These are phyloP conservation scores for Folsomia manolachei DNA, from an alignment of 2,888 invertebrate species.

Conservation along the genomic window DNA sequence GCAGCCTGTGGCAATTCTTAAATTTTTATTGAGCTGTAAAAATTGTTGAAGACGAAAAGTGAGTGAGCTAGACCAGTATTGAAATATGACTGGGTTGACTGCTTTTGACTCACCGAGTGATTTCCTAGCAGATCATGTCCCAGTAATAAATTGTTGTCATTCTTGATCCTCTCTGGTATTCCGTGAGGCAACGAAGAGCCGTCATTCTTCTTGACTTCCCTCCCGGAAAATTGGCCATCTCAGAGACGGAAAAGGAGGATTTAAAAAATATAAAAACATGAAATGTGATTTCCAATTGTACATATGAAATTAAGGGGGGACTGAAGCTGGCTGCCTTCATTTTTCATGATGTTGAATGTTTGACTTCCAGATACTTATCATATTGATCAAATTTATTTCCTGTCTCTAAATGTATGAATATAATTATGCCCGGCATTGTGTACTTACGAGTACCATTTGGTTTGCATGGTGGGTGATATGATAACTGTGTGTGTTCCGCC, in stretches of 20 bases:
- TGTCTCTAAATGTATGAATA: slow-evolving; percentile 31
- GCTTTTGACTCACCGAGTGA: slow-evolving; percentile 12
- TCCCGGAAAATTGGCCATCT: slow-evolving; percentile 21
- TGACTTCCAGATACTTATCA: slow-evolving; percentile 17
- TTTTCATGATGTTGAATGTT: slow-evolving; percentile 29
- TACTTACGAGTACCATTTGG: background rate
- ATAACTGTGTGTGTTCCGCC: slow-evolving; percentile 16
- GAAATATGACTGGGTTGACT: slow-evolving; percentile 12
- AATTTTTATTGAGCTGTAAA: slow-evolving; percentile 1
- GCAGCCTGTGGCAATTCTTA: background rate
- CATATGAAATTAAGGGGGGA: slow-evolving; percentile 16
- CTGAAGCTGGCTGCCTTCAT: slow-evolving; percentile 31
- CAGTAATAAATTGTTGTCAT: slow-evolving; percentile 24
- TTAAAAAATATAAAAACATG: slow-evolving; percentile 15
- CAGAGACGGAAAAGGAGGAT: slow-evolving; percentile 4
- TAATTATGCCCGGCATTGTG: background rate
- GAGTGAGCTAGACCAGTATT: slow-evolving; percentile 9
- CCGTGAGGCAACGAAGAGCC: background rate
- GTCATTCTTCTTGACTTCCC: slow-evolving; percentile 22
- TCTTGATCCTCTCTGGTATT: slow-evolving; percentile 18
- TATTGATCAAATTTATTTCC: slow-evolving; percentile 39
- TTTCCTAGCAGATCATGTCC: slow-evolving; percentile 18
- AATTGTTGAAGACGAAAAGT: background rate
- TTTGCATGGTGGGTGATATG: background rate
- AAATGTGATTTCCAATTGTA: slow-evolving; percentile 16